Evolutionary conservation across 2,888 invertebrate species (phyloP).

Genomic region (Volucella inflata): DNA sequence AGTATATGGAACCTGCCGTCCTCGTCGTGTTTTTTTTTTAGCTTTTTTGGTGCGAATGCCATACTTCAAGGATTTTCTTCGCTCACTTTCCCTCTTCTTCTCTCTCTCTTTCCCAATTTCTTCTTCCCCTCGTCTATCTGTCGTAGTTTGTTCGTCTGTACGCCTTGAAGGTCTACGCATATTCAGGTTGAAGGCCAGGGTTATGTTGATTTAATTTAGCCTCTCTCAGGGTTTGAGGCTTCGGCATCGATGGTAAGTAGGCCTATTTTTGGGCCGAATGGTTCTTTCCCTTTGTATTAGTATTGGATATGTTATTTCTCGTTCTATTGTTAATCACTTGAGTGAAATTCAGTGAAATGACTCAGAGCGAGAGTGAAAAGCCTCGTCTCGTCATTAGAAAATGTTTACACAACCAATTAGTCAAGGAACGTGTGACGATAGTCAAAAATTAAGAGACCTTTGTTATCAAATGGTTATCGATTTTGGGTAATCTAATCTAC

Average conservation of each 20-base stretch:
- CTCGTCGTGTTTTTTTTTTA: constrained; percentile 37
- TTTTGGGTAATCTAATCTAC: constrained; percentile 25
- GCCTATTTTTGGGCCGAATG: not conserved
- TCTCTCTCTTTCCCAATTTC: not conserved
- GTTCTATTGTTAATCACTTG: not conserved
- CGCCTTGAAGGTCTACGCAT: constrained; percentile 49
- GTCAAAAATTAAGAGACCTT: not conserved
- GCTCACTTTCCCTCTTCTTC: constrained; percentile 12
- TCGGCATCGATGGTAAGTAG: not conserved
- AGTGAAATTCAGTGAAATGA: constrained; percentile 6
- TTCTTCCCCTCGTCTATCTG: not conserved
- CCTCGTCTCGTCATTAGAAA: not conserved
- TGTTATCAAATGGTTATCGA: constrained; percentile 8
- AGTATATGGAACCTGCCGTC: constrained; percentile 23
- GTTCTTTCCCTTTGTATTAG: not conserved
- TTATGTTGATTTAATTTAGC: constrained; percentile 24
- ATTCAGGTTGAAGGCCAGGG: constrained; percentile 56
- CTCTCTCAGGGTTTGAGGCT: not conserved
- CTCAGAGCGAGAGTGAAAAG: not conserved
- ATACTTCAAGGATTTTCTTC: constrained; percentile 63
- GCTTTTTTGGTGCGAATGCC: constrained; percentile 54
- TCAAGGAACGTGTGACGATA: not conserved
- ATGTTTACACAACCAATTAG: too few species aligned
- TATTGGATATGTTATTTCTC: not conserved
- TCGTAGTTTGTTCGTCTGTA: constrained; percentile 25